Evolutionary conservation across 2,797 vertebrate genomes (phyloP), one percentile per base, ranked within the genome.

Genomic region (Taeniopygia guttata): DNA sequence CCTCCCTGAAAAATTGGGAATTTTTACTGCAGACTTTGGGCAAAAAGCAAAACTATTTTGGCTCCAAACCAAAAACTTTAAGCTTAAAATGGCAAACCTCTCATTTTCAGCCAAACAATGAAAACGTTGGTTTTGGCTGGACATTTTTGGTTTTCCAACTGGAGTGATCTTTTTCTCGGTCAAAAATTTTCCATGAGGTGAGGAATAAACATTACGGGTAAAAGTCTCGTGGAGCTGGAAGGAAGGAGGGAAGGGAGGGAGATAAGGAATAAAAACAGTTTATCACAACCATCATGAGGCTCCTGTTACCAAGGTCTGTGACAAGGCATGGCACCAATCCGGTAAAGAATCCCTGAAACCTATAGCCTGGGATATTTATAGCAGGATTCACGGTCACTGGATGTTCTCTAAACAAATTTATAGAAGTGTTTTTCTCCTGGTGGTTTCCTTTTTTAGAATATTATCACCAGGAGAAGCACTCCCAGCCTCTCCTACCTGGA

Each of bases 341-440:
- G 1, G 73, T 78, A 14, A 87, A 90, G 75, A 81, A 96, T 91
- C 66, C 74, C 95, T 96, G 95, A 96, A 96, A 96, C 90, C 92
- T 95, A 95, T 95, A 97, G 93, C 88, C 84, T 77, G 90, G 83
- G 96, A 68, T 97, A 97, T 97, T 97, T 97, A 96, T 91, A 94
- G 93, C 54, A 19, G 93, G 96, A 96, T 95, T 98, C 98, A 97
- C 26, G 97, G 96, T 95, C 96, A 96, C 94, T 97, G 95, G 49
- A 78, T 96, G 95, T 91, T 94, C 97, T 96, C 96, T 96, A 97
- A 97, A 97, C 97, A 98, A 87, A 96, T 97, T 97, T 97, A 98
- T 97, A 92, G 96, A 96, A 95, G 91, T 97, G 97, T 97, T 95
- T 96, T 98, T 96, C 96, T 97, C 95, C 95, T 43, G 30, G 83